These are phyloP conservation scores for Taeniopygia guttata DNA, from an alignment of 2,797 vertebrate species.

Conservation along the genomic window DNA sequence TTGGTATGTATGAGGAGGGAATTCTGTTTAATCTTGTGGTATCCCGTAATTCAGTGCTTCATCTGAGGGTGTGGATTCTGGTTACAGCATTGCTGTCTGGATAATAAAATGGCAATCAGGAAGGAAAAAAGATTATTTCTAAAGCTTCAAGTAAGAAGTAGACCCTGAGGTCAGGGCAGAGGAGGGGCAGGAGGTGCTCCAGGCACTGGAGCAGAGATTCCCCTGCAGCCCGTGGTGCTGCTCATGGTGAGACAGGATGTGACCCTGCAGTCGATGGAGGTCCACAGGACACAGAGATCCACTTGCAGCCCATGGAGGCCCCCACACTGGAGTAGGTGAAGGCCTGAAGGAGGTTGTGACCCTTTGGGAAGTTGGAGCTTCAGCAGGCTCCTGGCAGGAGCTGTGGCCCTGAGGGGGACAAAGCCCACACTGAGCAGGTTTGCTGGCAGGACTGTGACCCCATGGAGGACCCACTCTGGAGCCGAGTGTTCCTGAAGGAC, in stretches of 20 bases:
- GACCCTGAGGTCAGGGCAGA: neutral
- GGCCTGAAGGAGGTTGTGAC: neutral
- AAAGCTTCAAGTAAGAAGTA: neutral
- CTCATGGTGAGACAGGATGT: neutral
- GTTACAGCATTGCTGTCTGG: neutral
- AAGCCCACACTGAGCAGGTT: neutral
- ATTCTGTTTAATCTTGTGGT: neutral
- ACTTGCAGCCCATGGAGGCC: neutral
- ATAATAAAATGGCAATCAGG: neutral
- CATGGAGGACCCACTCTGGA: neutral
- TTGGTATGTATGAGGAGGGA: neutral
- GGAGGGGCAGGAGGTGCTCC: neutral
- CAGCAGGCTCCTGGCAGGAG: neutral
- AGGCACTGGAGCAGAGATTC: neutral
- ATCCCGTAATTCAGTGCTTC: neutral
- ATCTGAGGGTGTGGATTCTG: neutral
- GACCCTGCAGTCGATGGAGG: neutral
- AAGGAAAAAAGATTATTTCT: neutral
- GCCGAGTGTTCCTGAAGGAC: neutral
- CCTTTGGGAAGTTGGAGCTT: neutral
- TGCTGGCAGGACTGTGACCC: neutral
- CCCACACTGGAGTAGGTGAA: neutral
- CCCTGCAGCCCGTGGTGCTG: neutral
- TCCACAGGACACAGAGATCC: neutral
- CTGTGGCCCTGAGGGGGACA: accelerated